These are phyloP conservation scores for Euglossa dilemma DNA, from an alignment of 1,140 invertebrate species.

Conservation along the genomic window DNA sequence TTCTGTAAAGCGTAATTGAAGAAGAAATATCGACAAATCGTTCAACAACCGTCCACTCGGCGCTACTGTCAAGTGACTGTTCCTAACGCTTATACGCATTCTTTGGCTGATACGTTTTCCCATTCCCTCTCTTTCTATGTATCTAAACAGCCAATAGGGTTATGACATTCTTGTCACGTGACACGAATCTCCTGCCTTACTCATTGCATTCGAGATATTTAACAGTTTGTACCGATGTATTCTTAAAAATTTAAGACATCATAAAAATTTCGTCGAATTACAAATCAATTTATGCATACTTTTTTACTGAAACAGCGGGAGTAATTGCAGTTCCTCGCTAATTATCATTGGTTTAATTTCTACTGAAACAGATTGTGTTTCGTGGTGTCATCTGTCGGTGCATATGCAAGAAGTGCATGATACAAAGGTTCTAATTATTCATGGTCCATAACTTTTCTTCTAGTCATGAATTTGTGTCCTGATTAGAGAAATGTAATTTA, in stretches of 20 bases:
- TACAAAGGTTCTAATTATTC: not conserved
- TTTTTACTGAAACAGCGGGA: not conserved
- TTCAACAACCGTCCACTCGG: not conserved
- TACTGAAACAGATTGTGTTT: not conserved
- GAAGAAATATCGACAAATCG: constrained; percentile 10
- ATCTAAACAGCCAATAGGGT: not conserved
- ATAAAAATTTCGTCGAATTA: not conserved
- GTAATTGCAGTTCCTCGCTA: not conserved
- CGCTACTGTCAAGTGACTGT: constrained; percentile 32
- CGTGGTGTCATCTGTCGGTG: constrained; percentile 6
- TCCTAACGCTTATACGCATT: constrained; percentile 18
- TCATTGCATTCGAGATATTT: not conserved
- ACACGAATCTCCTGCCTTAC: too few relatives aligned
- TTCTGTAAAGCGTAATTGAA: not conserved
- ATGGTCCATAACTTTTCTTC: not conserved
- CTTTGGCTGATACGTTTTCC: not conserved
- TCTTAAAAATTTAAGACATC: constrained; percentile 20
- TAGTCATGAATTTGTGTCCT: not conserved
- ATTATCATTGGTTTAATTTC: not conserved
- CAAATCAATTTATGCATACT: not conserved
- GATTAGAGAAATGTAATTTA: not conserved
- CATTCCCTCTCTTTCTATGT: constrained; percentile 9
- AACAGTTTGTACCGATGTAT: not conserved
- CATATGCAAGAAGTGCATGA: not conserved
- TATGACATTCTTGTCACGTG: not conserved